Conservation (phyloP, 2,113 vertebrate genomes). For the Urocolius indicus region DNA sequence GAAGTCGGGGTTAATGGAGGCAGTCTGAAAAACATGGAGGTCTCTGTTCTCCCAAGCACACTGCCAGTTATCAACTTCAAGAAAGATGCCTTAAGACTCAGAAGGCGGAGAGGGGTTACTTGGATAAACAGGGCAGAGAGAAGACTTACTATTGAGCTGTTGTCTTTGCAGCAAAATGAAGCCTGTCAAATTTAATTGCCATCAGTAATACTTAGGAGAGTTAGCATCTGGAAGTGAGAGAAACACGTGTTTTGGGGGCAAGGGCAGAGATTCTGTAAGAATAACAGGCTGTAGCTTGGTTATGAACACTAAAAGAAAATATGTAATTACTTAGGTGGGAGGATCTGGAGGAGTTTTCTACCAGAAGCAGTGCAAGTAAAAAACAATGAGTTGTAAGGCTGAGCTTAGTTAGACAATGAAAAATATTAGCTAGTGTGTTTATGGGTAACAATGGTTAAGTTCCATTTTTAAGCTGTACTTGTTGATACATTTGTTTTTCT, state of each 20-base stretch:
- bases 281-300: background rate
- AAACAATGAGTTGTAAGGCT: background rate
- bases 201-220: background rate
- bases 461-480: background rate
- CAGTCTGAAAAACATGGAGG: background rate
- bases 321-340: background rate
- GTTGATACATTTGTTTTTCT: background rate
- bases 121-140: background rate
- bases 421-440: background rate
- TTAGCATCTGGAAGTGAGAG: background rate
- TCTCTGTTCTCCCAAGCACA: accelerated
- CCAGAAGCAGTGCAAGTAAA: background rate
- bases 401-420: background rate
- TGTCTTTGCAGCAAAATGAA: background rate
- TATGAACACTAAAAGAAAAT: background rate
- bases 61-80: background rate
- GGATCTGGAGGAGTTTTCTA: background rate
- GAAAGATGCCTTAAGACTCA: background rate
- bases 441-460: background rate
- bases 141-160: background rate
- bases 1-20: background rate
- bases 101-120: background rate
- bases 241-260: background rate
- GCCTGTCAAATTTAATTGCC: background rate
- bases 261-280: background rate